A percentile compares a stretch with the other conserved stretches of the same genome.
These are phyloP conservation scores for Lasioglossum marginatum DNA, from an alignment of 2,888 invertebrate species.

Conservation along the genomic window DNA sequence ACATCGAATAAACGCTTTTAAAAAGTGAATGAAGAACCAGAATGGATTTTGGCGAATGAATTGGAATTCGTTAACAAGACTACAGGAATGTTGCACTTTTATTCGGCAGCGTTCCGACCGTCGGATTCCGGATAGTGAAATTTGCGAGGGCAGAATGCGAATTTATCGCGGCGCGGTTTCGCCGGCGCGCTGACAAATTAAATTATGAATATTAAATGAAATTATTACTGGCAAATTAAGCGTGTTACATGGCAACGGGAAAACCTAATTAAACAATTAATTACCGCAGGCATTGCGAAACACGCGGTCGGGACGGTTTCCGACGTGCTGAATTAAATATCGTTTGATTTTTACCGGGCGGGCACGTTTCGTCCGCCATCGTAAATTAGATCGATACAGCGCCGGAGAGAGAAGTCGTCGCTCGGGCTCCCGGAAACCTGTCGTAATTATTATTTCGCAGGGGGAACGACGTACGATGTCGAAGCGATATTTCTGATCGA, in stretches of 20 bases:
- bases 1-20: no score
- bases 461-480: background rate
- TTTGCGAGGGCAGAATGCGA: background rate
- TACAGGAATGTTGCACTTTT: background rate
- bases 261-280: conserved; percentile 62
- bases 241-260: conserved; percentile 46
- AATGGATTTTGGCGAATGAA: background rate
- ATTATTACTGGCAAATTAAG: conserved; percentile 60
- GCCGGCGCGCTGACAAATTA: conserved; percentile 46
- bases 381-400: conserved; percentile 33
- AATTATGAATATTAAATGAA: conserved; percentile 63
- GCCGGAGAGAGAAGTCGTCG: background rate
- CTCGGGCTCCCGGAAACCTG: background rate
- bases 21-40: no score
- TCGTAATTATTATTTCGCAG: background rate
- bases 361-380: background rate
- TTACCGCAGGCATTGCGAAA: conserved; percentile 34
- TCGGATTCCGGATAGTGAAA: background rate
- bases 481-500: background rate
- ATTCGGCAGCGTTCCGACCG: background rate
- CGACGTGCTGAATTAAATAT: conserved; percentile 38
- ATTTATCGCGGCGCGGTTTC: conserved; percentile 25
- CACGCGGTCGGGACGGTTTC: conserved; percentile 31
- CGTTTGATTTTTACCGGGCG: conserved; percentile 36
- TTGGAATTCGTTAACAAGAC: background rate